Conservation (phyloP, 2,113 vertebrate species). For the Pituophis catenifer region DNA sequence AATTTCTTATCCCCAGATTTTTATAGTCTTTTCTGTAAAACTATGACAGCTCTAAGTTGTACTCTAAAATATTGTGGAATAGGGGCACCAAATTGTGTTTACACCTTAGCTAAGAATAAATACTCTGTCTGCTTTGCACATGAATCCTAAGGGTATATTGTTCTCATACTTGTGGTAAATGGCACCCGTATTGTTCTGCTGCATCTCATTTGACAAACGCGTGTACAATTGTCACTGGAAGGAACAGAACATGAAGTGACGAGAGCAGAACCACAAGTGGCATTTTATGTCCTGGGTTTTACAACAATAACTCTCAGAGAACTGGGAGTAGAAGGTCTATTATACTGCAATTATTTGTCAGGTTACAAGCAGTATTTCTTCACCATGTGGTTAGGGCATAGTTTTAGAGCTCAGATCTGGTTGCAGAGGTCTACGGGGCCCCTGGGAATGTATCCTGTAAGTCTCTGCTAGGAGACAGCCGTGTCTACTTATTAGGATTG, state of each 20-base stretch:
- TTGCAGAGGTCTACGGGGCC: constrained; percentile 34
- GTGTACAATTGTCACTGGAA: not conserved
- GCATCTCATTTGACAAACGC: constrained; percentile 6
- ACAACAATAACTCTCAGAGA: not conserved
- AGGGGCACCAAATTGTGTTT: not conserved
- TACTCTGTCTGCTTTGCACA: not conserved
- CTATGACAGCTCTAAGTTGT: not conserved
- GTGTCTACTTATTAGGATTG: constrained; percentile 19
- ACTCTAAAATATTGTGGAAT: not conserved
- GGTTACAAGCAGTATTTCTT: constrained; percentile 19
- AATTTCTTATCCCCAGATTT: not conserved
- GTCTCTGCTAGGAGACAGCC: not conserved
- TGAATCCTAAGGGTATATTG: not conserved
- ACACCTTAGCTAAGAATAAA: not conserved
- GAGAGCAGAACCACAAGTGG: not conserved
- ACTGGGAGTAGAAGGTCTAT: not conserved
- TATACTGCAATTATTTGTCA: constrained; percentile 18
- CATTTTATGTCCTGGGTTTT: constrained; percentile 28
- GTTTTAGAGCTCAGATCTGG: constrained; percentile 17
- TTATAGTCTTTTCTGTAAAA: not conserved
- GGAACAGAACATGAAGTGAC: rapidly evolving
- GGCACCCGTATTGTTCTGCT: constrained; percentile 3
- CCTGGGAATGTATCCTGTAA: not conserved
- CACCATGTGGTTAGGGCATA: not conserved
- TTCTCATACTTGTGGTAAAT: constrained; percentile 7